Evolutionary conservation across 2,113 vertebrate genomes (phyloP).

Genomic region (Chloebia gouldiae): DNA sequence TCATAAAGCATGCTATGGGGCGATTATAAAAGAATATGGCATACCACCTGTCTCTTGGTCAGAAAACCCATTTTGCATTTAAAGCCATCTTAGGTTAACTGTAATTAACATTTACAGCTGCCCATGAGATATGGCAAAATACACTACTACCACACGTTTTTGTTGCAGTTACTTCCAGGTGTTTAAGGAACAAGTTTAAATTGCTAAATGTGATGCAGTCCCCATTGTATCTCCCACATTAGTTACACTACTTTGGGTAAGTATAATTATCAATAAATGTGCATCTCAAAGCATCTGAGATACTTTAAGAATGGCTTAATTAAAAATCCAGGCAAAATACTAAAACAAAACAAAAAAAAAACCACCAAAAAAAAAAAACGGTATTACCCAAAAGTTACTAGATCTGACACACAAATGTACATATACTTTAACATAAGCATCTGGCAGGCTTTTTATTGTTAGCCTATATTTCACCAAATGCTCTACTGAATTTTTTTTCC

Average conservation of each 20-base stretch:
- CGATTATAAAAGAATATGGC: constrained; percentile 35
- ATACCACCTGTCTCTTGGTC: constrained; percentile 37
- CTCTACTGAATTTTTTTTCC: not conserved
- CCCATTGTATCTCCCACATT: not conserved
- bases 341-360: not conserved
- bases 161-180: not conserved
- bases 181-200: not conserved
- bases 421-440: not conserved
- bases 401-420: not conserved
- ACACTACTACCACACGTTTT: not conserved
- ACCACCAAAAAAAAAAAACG: not conserved
- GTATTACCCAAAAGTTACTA: not conserved
- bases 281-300: not conserved
- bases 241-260: not conserved
- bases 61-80: constrained; percentile 23
- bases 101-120: constrained; percentile 26
- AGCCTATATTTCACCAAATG: not conserved
- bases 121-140: not conserved
- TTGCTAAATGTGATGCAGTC: not conserved
- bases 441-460: not conserved
- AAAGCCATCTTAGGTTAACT: constrained; percentile 32
- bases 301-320: not conserved
- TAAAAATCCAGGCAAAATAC: not conserved
- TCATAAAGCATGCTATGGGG: constrained; percentile 57
- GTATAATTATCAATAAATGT: constrained; percentile 8